Conservation (phyloP, 2,888 invertebrate genomes). For the Agriopis marginaria region DNA sequence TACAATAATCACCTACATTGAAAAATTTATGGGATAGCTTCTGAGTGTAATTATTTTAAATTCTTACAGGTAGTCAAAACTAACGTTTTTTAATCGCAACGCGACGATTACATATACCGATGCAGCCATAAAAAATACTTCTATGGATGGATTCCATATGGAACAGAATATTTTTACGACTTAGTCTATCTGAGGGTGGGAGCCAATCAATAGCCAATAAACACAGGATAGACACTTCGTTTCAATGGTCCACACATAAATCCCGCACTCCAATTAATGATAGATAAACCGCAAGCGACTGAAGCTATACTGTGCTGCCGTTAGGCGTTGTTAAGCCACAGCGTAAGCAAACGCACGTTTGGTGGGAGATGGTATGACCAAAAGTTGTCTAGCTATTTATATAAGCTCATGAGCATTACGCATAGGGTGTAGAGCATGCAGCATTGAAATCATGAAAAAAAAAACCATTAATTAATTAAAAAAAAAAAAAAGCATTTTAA, state of each 20-base stretch:
- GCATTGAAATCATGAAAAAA: too few relatives aligned
- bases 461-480: too few relatives aligned
- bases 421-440: too few relatives aligned
- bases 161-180: constrained; percentile 12
- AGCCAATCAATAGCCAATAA: constrained; percentile 29
- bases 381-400: neutral
- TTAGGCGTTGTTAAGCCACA: constrained; percentile 21
- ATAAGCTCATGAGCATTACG: neutral
- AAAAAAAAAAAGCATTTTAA: too few relatives aligned
- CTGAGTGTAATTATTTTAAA: too few relatives aligned
- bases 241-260: constrained; percentile 35
- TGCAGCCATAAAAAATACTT: neutral
- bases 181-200: constrained; percentile 3
- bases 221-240: constrained; percentile 32
- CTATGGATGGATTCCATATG: neutral
- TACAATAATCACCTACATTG: too few relatives aligned
- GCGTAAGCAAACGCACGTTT: neutral
- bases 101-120: neutral
- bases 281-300: constrained; percentile 30
- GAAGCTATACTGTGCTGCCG: constrained; percentile 14
- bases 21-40: too few relatives aligned
- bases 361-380: neutral
- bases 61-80: too few relatives aligned
- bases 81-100: neutral
- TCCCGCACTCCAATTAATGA: constrained; percentile 35